Evolutionary conservation across 2,888 invertebrate species (phyloP), one percentile per base, ranked within the genome.

Genomic region (Amblyjoppa proteus): DNA sequence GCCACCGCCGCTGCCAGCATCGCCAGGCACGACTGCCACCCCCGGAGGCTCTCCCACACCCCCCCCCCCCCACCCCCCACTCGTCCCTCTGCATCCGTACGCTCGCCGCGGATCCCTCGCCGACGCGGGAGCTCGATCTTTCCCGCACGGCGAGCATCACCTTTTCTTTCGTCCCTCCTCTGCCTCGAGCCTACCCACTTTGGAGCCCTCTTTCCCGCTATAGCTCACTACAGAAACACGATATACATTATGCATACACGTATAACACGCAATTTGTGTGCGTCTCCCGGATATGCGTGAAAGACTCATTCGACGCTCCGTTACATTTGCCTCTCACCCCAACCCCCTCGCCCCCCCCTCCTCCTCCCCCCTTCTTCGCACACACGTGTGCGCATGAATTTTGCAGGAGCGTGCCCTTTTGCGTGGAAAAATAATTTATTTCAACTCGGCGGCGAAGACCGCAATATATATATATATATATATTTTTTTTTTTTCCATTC

Each of bases 111-210:
- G 38, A 66, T 76, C 70, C 71, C 69, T 69, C 79, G 53, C 56
- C 79, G 77, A 66, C 85, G 78, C 87, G 68, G 78, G 82, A 77
- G 68, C 80, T 84, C 68, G 69, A 51, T 84, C 79, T 71, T 58
- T 81, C 77, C 61, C 64, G 51, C 56, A 49, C 81, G 34, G 20
- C 38, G 25, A 45, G 45, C 73, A 53, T 76, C 80, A 58, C 56
- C 75, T 77, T 64, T 74, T 71, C 56, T 77, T 71, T 56, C 64
- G 82, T 74, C 70, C 41, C 78, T 61, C 38, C 38, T 74, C 76
- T 68, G 56, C 77, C 73, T 58, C 82, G 78, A 87, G 74, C 83
- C 85, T 85, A 85, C 85, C 87, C 85, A 85, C 87, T 87, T 81
- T 85, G 70, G 71, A 85, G 28, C 75, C 80, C 80, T 75, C 66